Evolutionary conservation across 2,888 invertebrate species (phyloP).

Genomic region (Eupeodes luniger): DNA sequence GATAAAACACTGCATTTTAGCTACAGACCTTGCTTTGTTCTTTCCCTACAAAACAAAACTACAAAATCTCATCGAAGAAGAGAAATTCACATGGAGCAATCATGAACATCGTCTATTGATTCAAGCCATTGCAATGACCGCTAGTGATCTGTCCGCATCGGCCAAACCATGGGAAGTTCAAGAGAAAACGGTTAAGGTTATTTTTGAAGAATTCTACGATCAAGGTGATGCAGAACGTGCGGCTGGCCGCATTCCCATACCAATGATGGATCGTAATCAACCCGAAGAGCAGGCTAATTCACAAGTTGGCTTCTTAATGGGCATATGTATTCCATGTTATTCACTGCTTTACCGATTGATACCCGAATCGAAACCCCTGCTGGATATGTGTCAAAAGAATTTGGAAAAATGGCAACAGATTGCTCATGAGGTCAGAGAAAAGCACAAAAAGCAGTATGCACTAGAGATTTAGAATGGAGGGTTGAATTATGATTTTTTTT

Average conservation of each 20-base stretch:
- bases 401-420: constrained; percentile 86
- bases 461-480: neutral
- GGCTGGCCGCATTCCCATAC: constrained; percentile 89
- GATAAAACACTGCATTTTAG: constrained; percentile 92
- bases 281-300: constrained; percentile 90
- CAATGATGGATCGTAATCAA: constrained; percentile 92
- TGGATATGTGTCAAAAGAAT: constrained; percentile 88
- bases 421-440: constrained; percentile 76
- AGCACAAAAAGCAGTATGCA: constrained; percentile 59
- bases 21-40: constrained; percentile 93
- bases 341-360: constrained; percentile 88
- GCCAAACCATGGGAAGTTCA: constrained; percentile 94
- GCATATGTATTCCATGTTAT: constrained; percentile 93
- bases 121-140: constrained; percentile 93
- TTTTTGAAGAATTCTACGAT: constrained; percentile 92
- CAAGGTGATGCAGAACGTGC: constrained; percentile 90
- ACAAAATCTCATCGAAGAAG: constrained; percentile 85
- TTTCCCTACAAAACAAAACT: constrained; percentile 90
- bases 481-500: neutral
- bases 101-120: constrained; percentile 88
- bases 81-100: constrained; percentile 88
- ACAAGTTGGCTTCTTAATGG: constrained; percentile 91
- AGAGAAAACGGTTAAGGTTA: constrained; percentile 91
- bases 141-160: constrained; percentile 92
- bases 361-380: constrained; percentile 89